Percentiles rank a stretch among this genome's conserved stretches.
These are phyloP conservation scores for Patiria miniata DNA, from an alignment of 35 echinoderm and acorn worm genomes.

Conservation along the genomic window DNA sequence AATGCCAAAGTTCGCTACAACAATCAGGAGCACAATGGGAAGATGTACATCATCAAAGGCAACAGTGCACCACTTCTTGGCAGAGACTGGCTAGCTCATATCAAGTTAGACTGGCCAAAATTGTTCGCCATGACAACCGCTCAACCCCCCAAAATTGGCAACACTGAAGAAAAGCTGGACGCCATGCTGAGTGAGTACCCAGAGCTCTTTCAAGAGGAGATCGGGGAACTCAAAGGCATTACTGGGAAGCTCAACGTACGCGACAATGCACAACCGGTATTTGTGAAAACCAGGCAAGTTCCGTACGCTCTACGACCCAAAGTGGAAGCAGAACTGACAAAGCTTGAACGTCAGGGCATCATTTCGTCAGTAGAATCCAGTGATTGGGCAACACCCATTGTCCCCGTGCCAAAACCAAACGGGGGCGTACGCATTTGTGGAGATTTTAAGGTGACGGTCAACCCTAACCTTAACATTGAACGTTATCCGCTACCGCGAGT, in stretches of 20 bases:
- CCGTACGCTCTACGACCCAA: slow-evolving; percentile 42
- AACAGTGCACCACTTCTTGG: slow-evolving; percentile 23
- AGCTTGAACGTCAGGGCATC: slow-evolving; percentile 35
- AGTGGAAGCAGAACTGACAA: slow-evolving; percentile 32
- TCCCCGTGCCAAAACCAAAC: slow-evolving; percentile 59
- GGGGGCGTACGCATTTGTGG: slow-evolving; percentile 61
- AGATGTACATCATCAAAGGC: background rate
- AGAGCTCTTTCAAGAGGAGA: slow-evolving; percentile 17
- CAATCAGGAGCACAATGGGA: background rate
- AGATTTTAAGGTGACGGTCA: slow-evolving; percentile 76
- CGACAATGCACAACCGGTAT: slow-evolving; percentile 38
- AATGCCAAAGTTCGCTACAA: background rate
- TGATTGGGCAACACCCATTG: slow-evolving; percentile 66
- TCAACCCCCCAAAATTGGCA: too few relatives aligned
- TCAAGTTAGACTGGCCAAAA: slow-evolving; percentile 41
- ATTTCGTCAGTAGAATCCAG: slow-evolving; percentile 6
- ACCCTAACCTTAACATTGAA: slow-evolving; percentile 28
- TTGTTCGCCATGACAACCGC: background rate
- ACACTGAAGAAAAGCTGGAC: too few relatives aligned
- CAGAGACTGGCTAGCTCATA: slow-evolving; percentile 23
- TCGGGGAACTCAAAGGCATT: slow-evolving; percentile 16
- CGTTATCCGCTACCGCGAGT: slow-evolving; percentile 35
- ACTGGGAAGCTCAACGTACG: slow-evolving; percentile 16
- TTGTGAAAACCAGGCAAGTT: slow-evolving; percentile 26
- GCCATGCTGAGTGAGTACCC: background rate